phyloP scores from a whole-genome alignment of 2,797 vertebrate species.

The Nyctibius grandis region DNA sequence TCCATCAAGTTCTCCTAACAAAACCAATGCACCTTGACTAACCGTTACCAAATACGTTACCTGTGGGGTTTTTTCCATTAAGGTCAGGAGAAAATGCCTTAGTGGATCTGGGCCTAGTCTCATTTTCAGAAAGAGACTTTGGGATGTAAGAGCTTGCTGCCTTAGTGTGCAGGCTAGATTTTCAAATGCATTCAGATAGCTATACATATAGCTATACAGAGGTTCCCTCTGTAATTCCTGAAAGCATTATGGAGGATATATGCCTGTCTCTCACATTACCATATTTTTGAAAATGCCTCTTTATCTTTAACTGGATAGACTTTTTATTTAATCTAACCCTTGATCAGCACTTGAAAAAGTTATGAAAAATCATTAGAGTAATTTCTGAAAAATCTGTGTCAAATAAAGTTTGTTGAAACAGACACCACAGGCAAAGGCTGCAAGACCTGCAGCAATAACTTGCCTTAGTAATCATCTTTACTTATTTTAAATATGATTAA shows the following conservation, averaged over 20 bases:
- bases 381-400: not conserved
- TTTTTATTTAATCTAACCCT: not conserved
- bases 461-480: not conserved
- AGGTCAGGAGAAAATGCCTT: rapidly evolving
- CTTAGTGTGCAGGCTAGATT: not conserved
- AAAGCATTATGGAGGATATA: not conserved
- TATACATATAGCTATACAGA: not conserved
- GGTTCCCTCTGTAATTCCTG: not conserved
- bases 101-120: not conserved
- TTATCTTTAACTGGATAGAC: not conserved
- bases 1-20: not conserved
- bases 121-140: not conserved
- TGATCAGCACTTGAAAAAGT: not conserved
- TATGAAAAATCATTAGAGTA: not conserved
- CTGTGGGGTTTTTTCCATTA: not conserved
- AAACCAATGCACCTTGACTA: not conserved
- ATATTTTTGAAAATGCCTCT: not conserved
- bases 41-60: not conserved
- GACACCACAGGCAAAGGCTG: not conserved
- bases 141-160: not conserved
- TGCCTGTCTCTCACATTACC: not conserved
- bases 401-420: not conserved
- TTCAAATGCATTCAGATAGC: not conserved
- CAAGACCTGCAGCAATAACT: not conserved
- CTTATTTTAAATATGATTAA: not conserved